A percentile compares a stretch with the other conserved stretches of the same genome.
phyloP scores from a whole-genome alignment of 2,797 vertebrate genomes.

The Macrochelys suwanniensis region DNA sequence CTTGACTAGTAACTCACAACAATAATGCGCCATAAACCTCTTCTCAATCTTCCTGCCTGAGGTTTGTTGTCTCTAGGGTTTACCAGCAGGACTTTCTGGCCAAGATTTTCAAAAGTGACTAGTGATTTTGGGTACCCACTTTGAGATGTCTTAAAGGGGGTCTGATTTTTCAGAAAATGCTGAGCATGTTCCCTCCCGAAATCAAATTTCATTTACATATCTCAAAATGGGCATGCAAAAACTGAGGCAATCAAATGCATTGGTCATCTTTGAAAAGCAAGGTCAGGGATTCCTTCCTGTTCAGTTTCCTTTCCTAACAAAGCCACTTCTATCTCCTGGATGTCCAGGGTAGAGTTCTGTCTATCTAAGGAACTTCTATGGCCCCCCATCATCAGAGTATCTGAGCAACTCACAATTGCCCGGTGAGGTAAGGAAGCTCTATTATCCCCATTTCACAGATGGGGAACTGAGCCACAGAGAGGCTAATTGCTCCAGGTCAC shows the following conservation, averaged over 20 bases:
- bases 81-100: not conserved
- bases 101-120: not conserved
- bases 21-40: not conserved
- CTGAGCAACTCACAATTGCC: not conserved
- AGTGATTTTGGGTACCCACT: not conserved
- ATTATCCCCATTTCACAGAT: not conserved
- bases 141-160: accelerated
- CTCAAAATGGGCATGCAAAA: not conserved
- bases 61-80: not conserved
- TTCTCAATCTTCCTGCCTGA: not conserved
- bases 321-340: not conserved
- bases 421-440: not conserved
- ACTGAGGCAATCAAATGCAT: not conserved
- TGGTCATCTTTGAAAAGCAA: not conserved
- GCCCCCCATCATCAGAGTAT: not conserved
- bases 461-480: not conserved
- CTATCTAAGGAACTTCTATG: not conserved
- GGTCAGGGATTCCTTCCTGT: not conserved
- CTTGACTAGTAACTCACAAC: not conserved
- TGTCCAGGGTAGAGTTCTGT: not conserved
- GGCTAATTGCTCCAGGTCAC: not conserved
- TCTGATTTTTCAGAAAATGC: not conserved
- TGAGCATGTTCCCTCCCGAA: not conserved
- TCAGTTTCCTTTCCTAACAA: not conserved
- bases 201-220: accelerated